A percentile compares a stretch with the other conserved stretches of the same genome.
phyloP scores from a whole-genome alignment of 2,113 vertebrate species.

The Semnornis frantzii region DNA sequence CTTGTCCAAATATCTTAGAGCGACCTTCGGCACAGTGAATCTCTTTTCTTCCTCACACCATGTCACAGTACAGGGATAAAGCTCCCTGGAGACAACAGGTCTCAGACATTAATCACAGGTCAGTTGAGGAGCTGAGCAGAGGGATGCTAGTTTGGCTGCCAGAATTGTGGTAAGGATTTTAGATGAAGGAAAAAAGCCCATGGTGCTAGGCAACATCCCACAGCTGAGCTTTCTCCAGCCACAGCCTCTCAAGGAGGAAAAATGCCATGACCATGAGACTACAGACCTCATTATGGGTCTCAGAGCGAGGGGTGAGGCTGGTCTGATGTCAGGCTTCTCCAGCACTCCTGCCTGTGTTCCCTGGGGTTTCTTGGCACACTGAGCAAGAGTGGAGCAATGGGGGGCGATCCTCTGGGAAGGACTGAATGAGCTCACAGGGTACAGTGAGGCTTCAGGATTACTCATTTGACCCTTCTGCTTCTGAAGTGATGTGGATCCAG shows the following conservation, averaged over 20 bases:
- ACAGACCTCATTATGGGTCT: background rate
- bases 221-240: background rate
- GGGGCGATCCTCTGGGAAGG: background rate
- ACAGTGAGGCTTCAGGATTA: background rate
- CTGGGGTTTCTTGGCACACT: background rate
- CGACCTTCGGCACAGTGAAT: background rate
- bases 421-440: background rate
- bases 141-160: background rate
- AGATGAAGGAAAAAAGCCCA: background rate
- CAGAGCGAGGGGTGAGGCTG: background rate
- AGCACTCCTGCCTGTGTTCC: background rate
- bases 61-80: background rate
- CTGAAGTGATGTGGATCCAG: background rate
- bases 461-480: conserved; percentile 18
- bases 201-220: background rate
- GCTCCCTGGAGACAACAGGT: background rate
- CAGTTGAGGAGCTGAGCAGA: background rate
- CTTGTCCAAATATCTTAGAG: background rate
- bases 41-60: accelerated
- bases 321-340: background rate
- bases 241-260: background rate
- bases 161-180: background rate
- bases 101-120: background rate
- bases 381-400: background rate
- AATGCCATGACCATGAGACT: conserved; percentile 22